phyloP scores from a whole-genome alignment of 2,888 invertebrate genomes.

The Noctua janthina region DNA sequence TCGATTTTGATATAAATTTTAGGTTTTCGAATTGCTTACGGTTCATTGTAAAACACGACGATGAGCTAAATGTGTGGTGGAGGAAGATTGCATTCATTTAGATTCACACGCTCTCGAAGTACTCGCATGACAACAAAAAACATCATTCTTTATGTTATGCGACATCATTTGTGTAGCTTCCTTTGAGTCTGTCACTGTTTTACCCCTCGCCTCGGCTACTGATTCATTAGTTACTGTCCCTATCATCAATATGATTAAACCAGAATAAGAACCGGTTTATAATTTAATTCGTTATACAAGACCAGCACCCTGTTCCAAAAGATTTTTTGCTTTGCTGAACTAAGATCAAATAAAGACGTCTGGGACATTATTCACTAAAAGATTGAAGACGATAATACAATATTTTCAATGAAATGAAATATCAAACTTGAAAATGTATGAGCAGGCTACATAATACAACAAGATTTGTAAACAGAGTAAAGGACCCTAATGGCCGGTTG shows the following conservation, averaged over 20 bases:
- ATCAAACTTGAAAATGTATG: constrained; percentile 24
- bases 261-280: constrained; percentile 79
- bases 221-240: constrained; percentile 76
- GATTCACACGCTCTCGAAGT: constrained; percentile 66
- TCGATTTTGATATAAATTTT: constrained; percentile 79
- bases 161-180: constrained; percentile 63
- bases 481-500: constrained; percentile 54
- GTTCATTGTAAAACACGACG: constrained; percentile 69
- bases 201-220: constrained; percentile 71
- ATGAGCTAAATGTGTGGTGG: constrained; percentile 55
- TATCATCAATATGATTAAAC: constrained; percentile 79
- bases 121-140: constrained; percentile 60
- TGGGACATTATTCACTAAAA: constrained; percentile 52
- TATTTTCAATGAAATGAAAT: constrained; percentile 34
- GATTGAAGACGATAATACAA: constrained; percentile 41
- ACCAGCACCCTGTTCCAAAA: constrained; percentile 68
- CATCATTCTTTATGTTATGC: constrained; percentile 53
- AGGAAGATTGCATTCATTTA: constrained; percentile 60
- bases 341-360: constrained; percentile 63
- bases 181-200: constrained; percentile 68
- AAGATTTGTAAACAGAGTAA: constrained; percentile 58
- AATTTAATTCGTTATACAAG: constrained; percentile 74
- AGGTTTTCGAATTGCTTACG: constrained; percentile 71
- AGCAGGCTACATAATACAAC: constrained; percentile 46
- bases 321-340: constrained; percentile 61